Evolutionary conservation across 2,888 invertebrate genomes (phyloP).

Genomic region (Muschampia plurimacula): DNA sequence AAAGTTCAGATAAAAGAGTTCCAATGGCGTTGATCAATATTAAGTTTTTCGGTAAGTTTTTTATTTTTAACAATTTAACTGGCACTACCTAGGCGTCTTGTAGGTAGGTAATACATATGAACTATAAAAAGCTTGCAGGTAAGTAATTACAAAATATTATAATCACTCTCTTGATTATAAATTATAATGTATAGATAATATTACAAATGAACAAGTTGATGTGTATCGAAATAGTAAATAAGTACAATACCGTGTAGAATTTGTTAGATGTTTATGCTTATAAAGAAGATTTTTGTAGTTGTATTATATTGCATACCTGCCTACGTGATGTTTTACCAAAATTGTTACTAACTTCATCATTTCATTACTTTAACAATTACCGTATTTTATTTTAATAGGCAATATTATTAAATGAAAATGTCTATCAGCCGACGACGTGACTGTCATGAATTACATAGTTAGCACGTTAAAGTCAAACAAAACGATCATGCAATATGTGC

Average conservation of each 20-base stretch:
- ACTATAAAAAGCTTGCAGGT: too few relatives aligned
- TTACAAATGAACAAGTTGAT: too few relatives aligned
- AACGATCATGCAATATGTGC: neutral
- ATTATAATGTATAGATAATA: too few relatives aligned
- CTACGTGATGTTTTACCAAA: slow-evolving; percentile 9
- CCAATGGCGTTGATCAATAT: slow-evolving; percentile 74
- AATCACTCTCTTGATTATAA: too few relatives aligned
- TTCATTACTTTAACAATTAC: neutral
- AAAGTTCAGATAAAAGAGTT: slow-evolving; percentile 22
- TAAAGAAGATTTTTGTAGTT: too few relatives aligned
- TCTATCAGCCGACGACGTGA: slow-evolving; percentile 1
- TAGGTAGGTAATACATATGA: too few relatives aligned
- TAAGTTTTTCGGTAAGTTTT: slow-evolving; percentile 71
- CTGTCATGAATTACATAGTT: neutral
- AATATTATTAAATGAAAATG: slow-evolving; percentile 1
- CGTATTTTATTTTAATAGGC: neutral
- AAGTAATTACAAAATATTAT: too few relatives aligned
- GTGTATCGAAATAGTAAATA: too few relatives aligned
- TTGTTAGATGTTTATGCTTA: too few relatives aligned
- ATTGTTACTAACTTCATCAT: slow-evolving; percentile 1
- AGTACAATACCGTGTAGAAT: too few relatives aligned
- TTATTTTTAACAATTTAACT: slow-evolving; percentile 11
- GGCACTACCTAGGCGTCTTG: neutral
- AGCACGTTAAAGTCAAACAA: slow-evolving; percentile 1
- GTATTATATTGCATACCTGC: neutral